Conservation (phyloP, 1,140 invertebrate species). For the Aphaenogaster ashmeadi region DNA sequence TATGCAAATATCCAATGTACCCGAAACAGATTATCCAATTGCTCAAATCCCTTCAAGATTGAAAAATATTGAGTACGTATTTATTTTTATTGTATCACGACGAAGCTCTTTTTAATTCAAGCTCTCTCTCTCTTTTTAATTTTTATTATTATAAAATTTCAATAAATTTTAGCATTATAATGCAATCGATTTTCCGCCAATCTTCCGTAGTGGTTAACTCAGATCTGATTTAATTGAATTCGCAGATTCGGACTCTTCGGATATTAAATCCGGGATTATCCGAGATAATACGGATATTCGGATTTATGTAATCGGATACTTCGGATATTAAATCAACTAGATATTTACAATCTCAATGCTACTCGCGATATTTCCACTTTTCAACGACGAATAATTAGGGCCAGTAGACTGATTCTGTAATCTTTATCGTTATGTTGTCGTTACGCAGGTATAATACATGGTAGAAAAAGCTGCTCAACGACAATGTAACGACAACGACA, state of each 20-base stretch:
- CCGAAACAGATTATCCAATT: not conserved
- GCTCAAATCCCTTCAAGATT: not conserved
- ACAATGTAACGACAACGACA: no score
- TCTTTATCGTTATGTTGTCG: no score
- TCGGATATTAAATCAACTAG: conserved; percentile 11
- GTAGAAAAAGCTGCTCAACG: no score
- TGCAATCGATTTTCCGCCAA: not conserved
- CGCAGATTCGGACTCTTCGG: not conserved
- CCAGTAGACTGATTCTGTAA: no score
- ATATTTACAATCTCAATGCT: conserved; percentile 1
- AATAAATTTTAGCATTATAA: not conserved
- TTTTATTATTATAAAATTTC: not conserved
- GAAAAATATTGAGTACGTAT: not conserved
- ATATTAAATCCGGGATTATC: conserved; percentile 22
- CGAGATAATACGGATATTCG: not conserved
- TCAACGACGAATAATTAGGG: not conserved
- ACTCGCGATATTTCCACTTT: not conserved
- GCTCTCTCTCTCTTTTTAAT: not conserved
- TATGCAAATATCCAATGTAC: conserved; percentile 1
- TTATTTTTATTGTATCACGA: not conserved
- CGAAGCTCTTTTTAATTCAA: not conserved
- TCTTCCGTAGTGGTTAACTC: not conserved
- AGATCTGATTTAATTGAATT: conserved; percentile 10
- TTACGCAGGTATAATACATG: no score
- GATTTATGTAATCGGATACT: conserved; percentile 12